phyloP scores from a whole-genome alignment of 2,888 invertebrate species.

The Therioaphis trifolii region DNA sequence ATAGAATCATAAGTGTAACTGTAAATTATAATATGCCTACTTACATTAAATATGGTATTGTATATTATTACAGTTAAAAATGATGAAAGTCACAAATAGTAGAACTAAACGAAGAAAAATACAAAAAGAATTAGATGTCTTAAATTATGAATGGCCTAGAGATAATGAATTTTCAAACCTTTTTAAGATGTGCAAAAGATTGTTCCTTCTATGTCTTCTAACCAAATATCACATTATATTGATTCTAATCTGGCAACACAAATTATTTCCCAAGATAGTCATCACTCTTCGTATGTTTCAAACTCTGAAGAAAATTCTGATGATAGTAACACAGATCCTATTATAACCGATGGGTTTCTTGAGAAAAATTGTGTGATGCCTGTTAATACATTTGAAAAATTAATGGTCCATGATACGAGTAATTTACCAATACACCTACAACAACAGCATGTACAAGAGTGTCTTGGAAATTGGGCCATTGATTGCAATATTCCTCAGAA shows the following conservation, averaged over 20 bases:
- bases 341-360: not conserved
- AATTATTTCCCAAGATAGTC: no score
- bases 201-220: not conserved
- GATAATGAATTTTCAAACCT: not conserved
- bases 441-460: no score
- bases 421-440: not conserved
- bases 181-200: not conserved
- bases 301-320: no score
- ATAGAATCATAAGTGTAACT: no score
- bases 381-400: not conserved
- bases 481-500: slow-evolving; percentile 1
- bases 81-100: no score
- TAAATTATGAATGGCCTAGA: slow-evolving; percentile 17
- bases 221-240: no score
- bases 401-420: not conserved
- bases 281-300: no score
- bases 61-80: no score
- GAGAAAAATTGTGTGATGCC: not conserved
- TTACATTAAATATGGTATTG: not conserved
- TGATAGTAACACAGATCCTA: not conserved
- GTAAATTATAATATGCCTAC: no score
- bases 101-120: no score
- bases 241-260: no score
- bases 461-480: not conserved
- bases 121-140: slow-evolving; percentile 8